A percentile compares a stretch with the other conserved stretches of the same genome.
These are phyloP conservation scores for Brachyptera risi DNA, from an alignment of 2,888 invertebrate species.

Conservation along the genomic window DNA sequence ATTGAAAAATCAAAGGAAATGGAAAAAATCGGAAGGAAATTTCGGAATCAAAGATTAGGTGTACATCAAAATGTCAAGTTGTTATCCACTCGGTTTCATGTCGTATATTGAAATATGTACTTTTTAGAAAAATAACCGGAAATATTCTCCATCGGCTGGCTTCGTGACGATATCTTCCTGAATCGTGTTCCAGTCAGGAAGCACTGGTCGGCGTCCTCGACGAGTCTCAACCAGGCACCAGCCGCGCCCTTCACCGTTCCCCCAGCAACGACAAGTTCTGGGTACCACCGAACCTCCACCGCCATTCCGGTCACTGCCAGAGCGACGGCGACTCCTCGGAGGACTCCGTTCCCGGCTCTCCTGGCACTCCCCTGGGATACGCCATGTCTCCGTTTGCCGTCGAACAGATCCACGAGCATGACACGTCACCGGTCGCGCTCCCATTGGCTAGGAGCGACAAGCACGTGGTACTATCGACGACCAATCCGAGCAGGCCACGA, in stretches of 20 bases:
- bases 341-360: conserved; percentile 47
- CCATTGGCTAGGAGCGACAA: conserved; percentile 47
- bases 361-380: conserved; percentile 47
- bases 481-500: conserved; percentile 47
- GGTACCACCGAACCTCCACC: conserved; percentile 42
- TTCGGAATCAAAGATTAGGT: too few relatives aligned
- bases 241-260: conserved; percentile 43
- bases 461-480: conserved; percentile 52
- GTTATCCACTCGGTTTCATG: too few relatives aligned
- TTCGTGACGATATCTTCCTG: too few relatives aligned
- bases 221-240: conserved; percentile 45
- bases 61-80: too few relatives aligned
- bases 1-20: too few relatives aligned
- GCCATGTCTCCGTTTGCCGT: conserved; percentile 45
- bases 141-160: too few relatives aligned
- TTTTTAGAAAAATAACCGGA: too few relatives aligned
- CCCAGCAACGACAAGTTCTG: conserved; percentile 49
- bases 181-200: conserved; percentile 44
- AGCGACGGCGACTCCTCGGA: conserved; percentile 27
- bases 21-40: too few relatives aligned
- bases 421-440: conserved; percentile 41
- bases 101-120: too few relatives aligned
- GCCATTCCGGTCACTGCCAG: conserved; percentile 28
- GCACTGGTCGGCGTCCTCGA: conserved; percentile 45
- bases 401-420: conserved; percentile 41